Conservation (phyloP, 2,113 vertebrate genomes). For the Cyanistes caeruleus region DNA sequence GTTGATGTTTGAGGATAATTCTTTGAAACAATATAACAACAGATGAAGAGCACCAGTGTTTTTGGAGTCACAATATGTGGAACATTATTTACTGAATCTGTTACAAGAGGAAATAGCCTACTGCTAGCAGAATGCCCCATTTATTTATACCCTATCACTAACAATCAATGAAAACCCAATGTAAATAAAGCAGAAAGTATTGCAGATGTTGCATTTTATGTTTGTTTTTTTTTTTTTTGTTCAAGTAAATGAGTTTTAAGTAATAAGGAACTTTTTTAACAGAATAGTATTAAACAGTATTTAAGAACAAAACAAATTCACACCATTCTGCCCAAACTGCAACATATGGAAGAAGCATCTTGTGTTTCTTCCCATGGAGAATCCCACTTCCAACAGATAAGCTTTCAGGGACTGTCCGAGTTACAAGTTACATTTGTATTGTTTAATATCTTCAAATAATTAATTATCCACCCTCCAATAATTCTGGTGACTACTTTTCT, state of each 20-base stretch:
- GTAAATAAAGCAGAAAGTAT: background rate
- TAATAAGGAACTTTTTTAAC: background rate
- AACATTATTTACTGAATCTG: background rate
- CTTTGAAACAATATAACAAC: slow-evolving; percentile 11
- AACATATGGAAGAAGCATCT: background rate
- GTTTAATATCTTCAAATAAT: background rate
- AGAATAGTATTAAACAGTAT: background rate
- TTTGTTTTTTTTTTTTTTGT: background rate
- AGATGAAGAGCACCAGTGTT: background rate
- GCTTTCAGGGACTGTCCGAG: background rate
- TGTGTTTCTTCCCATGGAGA: background rate
- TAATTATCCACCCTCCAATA: background rate
- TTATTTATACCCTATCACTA: background rate
- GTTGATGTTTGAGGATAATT: slow-evolving; percentile 8
- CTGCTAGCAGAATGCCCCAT: background rate
- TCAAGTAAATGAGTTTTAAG: background rate
- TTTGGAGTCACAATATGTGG: background rate
- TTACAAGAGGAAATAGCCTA: background rate
- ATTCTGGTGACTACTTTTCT: background rate
- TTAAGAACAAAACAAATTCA: background rate
- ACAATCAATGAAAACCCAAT: background rate
- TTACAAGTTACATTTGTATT: background rate
- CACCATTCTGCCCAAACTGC: background rate
- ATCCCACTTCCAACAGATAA: background rate
- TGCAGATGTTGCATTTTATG: background rate